phyloP scores from a whole-genome alignment of 2,888 invertebrate species.

The Liposcelis brunnea region DNA sequence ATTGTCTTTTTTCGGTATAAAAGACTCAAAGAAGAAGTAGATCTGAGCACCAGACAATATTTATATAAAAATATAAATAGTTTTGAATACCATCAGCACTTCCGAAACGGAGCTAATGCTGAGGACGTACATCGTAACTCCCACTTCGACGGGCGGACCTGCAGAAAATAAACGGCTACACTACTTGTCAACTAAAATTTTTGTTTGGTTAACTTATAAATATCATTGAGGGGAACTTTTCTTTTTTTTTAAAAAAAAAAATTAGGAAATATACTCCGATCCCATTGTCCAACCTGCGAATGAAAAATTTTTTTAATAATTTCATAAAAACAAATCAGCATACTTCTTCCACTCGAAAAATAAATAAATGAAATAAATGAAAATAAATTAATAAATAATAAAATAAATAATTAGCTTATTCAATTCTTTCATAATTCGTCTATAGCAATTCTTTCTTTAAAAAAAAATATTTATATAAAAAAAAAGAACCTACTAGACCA shows the following conservation, averaged over 20 bases:
- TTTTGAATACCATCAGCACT: slow-evolving; percentile 81
- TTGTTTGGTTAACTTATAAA: neutral
- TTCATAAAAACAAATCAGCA: slow-evolving; percentile 1
- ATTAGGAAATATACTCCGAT: neutral
- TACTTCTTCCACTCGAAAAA: slow-evolving; percentile 4
- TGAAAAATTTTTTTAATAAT: slow-evolving; percentile 5
- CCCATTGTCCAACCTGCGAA: slow-evolving; percentile 1
- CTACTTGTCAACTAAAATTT: neutral
- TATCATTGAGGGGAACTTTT: neutral
- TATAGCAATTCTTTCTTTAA: too few species aligned
- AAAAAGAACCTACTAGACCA: too few species aligned
- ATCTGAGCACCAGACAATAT: slow-evolving; percentile 9
- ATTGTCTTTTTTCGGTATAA: too few species aligned
- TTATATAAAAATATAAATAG: slow-evolving; percentile 15
- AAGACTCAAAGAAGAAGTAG: slow-evolving; percentile 12
- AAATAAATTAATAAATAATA: slow-evolving; percentile 1
- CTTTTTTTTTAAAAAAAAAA: slow-evolving; percentile 3
- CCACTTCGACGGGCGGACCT: slow-evolving; percentile 95
- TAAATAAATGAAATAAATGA: slow-evolving; percentile 4
- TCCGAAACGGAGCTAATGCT: slow-evolving; percentile 97
- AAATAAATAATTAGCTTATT: neutral
- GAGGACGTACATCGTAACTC: slow-evolving; percentile 96
- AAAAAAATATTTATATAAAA: too few species aligned
- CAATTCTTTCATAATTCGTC: too few species aligned
- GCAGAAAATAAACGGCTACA: slow-evolving; percentile 30